Conservation (phyloP, 2,888 invertebrate genomes). For the Hydropsyche betteni region DNA sequence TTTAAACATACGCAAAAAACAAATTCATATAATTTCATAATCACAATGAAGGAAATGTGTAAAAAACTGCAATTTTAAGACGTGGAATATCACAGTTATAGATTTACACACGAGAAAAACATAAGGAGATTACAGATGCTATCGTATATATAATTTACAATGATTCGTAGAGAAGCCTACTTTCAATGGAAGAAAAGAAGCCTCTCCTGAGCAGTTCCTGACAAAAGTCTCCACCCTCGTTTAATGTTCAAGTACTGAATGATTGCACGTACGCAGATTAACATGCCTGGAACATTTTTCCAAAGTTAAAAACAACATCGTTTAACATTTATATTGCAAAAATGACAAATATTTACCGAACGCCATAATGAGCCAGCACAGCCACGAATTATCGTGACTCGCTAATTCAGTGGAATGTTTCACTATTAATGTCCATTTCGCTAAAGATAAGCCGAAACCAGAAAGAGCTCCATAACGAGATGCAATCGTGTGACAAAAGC, state of each 20-base stretch:
- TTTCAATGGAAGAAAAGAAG: conserved; percentile 85
- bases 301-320: conserved; percentile 38
- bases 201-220: conserved; percentile 86
- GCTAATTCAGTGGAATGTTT: conserved; percentile 90
- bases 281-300: conserved; percentile 69
- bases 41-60: not conserved
- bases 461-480: conserved; percentile 92
- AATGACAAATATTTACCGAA: conserved; percentile 70
- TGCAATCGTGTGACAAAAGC: conserved; percentile 93
- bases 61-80: not conserved
- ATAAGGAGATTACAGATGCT: not conserved
- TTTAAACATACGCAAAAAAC: not conserved
- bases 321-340: conserved; percentile 15
- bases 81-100: conserved; percentile 4
- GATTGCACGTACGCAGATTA: conserved; percentile 87
- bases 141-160: not conserved
- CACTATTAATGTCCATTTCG: conserved; percentile 95
- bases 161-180: not conserved
- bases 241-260: conserved; percentile 90
- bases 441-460: conserved; percentile 90
- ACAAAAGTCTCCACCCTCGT: conserved; percentile 86
- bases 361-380: conserved; percentile 93
- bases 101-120: conserved; percentile 1
- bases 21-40: not conserved
- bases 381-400: conserved; percentile 88